A percentile compares a stretch with the other conserved stretches of the same genome.
Evolutionary conservation across 2,113 vertebrate genomes (phyloP).

Genomic region (Anseranas semipalmata): DNA sequence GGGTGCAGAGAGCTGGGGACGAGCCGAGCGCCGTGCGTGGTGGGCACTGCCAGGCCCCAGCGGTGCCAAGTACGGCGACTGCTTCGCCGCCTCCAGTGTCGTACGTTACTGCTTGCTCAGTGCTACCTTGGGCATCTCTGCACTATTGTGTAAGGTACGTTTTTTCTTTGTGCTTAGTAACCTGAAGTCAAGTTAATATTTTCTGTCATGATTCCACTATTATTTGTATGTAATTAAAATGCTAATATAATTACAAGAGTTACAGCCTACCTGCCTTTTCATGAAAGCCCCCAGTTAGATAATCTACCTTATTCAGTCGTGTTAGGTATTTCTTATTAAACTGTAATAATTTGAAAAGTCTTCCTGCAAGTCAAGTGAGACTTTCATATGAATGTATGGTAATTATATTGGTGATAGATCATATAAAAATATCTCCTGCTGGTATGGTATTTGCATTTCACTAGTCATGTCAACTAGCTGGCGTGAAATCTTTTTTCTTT

Average conservation of each 20-base stretch:
- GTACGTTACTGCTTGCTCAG: background rate
- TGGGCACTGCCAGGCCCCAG: background rate
- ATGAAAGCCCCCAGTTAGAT: background rate
- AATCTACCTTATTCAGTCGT: background rate
- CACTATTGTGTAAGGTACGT: rapidly evolving
- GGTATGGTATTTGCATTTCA: conserved; percentile 38
- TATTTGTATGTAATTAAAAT: background rate
- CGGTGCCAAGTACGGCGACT: rapidly evolving
- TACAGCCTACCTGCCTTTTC: background rate
- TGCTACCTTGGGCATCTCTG: background rate
- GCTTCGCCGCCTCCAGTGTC: background rate
- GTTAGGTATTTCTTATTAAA: conserved; percentile 30
- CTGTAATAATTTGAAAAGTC: background rate
- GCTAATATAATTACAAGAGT: background rate
- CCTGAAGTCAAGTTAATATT: background rate
- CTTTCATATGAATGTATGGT: background rate
- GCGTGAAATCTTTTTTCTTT: background rate
- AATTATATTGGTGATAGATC: conserved; percentile 4
- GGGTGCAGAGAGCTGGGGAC: background rate
- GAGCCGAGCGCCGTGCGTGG: rapidly evolving
- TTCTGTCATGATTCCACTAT: background rate
- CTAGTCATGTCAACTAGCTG: background rate
- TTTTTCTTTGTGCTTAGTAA: background rate
- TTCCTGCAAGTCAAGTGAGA: conserved; percentile 18
- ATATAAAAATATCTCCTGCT: conserved; percentile 14